phyloP scores from a whole-genome alignment of 2,888 invertebrate genomes.

The Drosophila ustulata region DNA sequence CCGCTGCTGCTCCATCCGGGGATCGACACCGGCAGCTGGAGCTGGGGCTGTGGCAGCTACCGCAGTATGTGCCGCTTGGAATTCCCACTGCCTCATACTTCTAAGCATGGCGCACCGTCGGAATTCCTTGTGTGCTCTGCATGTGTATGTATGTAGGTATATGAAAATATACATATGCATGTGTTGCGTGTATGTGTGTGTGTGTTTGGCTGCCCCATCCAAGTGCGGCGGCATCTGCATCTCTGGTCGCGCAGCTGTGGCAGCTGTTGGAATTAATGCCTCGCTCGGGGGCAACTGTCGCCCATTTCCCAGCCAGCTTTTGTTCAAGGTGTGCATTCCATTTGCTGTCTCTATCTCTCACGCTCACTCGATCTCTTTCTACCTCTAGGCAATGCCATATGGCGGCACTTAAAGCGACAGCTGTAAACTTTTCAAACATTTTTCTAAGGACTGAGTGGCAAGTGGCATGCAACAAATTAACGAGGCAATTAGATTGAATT shows the following conservation, averaged over 20 bases:
- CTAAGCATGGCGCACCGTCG: constrained; percentile 20
- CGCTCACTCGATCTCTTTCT: neutral
- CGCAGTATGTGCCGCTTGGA: constrained; percentile 48
- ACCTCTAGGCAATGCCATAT: constrained; percentile 18
- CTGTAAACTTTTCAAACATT: constrained; percentile 31
- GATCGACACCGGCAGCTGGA: constrained; percentile 31
- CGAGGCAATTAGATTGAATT: constrained; percentile 46
- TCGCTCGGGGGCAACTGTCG: constrained; percentile 56
- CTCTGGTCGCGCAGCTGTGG: constrained; percentile 30
- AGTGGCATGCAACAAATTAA: constrained; percentile 40
- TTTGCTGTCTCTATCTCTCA: constrained; percentile 7
- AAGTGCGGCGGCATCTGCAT: constrained; percentile 43
- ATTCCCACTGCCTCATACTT: constrained; percentile 35
- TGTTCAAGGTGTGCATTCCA: constrained; percentile 59
- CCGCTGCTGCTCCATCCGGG: constrained; percentile 53
- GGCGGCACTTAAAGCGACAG: constrained; percentile 29
- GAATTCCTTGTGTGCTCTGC: constrained; percentile 26
- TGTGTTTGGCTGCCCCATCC: neutral
- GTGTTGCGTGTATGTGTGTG: neutral
- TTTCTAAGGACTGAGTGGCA: constrained; percentile 5
- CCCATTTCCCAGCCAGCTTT: constrained; percentile 26
- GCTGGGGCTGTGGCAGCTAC: constrained; percentile 9
- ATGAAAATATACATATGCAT: neutral
- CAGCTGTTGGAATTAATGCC: constrained; percentile 61
- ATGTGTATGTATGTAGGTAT: neutral